Evolutionary conservation across 2,797 vertebrate genomes (phyloP).

Genomic region (Hippocampus kuda): DNA sequence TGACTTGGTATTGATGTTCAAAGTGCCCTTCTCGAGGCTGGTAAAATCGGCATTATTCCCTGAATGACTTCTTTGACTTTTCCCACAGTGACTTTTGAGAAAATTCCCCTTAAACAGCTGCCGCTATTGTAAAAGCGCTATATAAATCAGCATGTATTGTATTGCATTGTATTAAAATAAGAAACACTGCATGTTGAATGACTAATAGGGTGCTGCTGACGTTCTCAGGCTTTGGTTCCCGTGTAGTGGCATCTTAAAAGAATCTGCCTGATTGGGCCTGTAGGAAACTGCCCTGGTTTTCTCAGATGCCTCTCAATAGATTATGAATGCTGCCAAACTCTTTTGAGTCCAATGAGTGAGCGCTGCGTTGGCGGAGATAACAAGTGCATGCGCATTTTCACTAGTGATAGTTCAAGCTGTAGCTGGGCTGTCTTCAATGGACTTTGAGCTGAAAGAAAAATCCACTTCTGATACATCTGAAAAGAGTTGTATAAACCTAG

Average conservation of each 20-base stretch:
- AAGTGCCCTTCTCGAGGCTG: constrained; percentile 16
- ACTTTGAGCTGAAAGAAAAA: neutral
- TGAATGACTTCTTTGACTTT: neutral
- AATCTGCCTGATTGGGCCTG: constrained; percentile 17
- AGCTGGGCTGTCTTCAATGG: neutral
- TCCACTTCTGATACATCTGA: neutral
- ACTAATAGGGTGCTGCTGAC: constrained; percentile 37
- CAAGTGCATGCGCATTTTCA: constrained; percentile 11
- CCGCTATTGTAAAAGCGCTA: no score
- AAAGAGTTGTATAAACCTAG: constrained; percentile 24
- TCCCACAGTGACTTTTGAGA: neutral
- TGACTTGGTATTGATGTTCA: neutral
- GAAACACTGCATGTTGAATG: neutral
- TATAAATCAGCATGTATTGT: no score
- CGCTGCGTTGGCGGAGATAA: constrained; percentile 10
- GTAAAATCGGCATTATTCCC: constrained; percentile 40
- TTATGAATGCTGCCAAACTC: neutral
- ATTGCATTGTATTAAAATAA: neutral
- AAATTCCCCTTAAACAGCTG: neutral
- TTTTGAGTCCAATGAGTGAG: neutral
- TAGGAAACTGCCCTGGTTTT: constrained; percentile 20
- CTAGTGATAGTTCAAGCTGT: neutral
- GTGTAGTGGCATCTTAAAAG: neutral
- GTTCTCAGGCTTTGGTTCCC: constrained; percentile 35
- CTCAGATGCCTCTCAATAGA: constrained; percentile 5